phyloP scores from a whole-genome alignment of 2,888 invertebrate species.

The Agrotis exclamationis region DNA sequence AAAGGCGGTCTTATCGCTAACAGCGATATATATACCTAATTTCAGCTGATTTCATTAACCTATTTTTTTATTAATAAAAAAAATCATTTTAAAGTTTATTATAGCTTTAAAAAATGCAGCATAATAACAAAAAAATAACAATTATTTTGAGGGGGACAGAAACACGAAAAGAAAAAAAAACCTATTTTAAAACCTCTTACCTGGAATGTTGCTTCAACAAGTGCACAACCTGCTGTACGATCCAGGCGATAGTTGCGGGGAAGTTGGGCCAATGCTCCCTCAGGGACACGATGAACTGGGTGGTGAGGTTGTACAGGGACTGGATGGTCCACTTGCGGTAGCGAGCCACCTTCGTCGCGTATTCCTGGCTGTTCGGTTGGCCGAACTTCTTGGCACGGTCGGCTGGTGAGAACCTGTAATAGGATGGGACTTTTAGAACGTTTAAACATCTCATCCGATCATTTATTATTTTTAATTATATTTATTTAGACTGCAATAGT shows the following conservation, averaged over 20 bases:
- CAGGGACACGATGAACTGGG: conserved; percentile 95
- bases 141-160: background rate
- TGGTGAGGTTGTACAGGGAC: conserved; percentile 95
- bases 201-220: conserved; percentile 86
- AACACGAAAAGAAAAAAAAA: background rate
- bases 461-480: too few species aligned
- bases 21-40: too few species aligned
- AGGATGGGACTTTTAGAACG: background rate
- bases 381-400: conserved; percentile 94
- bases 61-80: too few species aligned
- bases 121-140: too few species aligned
- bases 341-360: conserved; percentile 93
- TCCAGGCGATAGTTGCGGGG: conserved; percentile 97
- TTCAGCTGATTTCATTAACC: too few species aligned
- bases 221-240: conserved; percentile 96
- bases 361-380: conserved; percentile 93
- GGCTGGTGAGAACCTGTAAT: conserved; percentile 79
- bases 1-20: too few species aligned
- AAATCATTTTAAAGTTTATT: background rate
- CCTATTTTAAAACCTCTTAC: too few species aligned
- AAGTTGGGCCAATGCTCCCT: conserved; percentile 97
- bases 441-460: too few species aligned
- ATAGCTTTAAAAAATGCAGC: too few species aligned
- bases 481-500: too few species aligned
- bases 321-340: conserved; percentile 95